Conservation (phyloP, 2,888 invertebrate genomes). For the Melangyna quadrimaculata region DNA sequence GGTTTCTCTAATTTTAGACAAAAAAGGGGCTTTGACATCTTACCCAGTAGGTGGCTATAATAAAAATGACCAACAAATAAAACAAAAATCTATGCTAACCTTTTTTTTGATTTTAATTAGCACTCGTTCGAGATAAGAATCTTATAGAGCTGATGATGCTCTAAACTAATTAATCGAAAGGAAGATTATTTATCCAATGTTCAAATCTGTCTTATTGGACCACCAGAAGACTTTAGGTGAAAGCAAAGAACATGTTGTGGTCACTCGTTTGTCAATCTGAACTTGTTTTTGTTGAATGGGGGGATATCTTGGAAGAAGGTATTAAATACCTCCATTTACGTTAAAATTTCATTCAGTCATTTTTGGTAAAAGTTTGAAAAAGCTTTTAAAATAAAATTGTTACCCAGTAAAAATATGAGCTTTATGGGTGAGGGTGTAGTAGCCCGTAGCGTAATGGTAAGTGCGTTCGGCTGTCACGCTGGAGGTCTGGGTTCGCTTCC, state of each 20-base stretch:
- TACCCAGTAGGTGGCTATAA: slow-evolving; percentile 61
- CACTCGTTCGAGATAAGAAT: slow-evolving; percentile 37
- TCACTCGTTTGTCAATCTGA: slow-evolving; percentile 5
- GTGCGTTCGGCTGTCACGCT: too few species aligned
- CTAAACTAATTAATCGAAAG: slow-evolving; percentile 49
- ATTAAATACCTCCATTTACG: not conserved
- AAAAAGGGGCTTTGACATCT: slow-evolving; percentile 32
- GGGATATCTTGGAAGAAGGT: not conserved
- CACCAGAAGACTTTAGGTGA: slow-evolving; percentile 35
- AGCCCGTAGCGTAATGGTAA: too few species aligned
- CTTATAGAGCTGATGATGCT: not conserved
- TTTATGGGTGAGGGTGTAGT: too few species aligned
- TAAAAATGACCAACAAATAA: slow-evolving; percentile 35
- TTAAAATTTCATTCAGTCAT: not conserved
- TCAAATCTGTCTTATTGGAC: slow-evolving; percentile 39
- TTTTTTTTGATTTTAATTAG: slow-evolving; percentile 58
- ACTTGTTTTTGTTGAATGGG: not conserved
- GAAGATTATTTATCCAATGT: slow-evolving; percentile 44
- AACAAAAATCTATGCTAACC: slow-evolving; percentile 24
- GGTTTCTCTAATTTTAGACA: slow-evolving; percentile 6
- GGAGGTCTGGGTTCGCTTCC: too few species aligned
- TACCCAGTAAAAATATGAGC: too few species aligned
- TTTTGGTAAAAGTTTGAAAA: too few species aligned
- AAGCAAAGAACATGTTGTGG: not conserved
- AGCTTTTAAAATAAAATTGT: too few species aligned